phyloP scores from a whole-genome alignment of 92 coral and sea anemone species.

The Pocillopora meandrina region DNA sequence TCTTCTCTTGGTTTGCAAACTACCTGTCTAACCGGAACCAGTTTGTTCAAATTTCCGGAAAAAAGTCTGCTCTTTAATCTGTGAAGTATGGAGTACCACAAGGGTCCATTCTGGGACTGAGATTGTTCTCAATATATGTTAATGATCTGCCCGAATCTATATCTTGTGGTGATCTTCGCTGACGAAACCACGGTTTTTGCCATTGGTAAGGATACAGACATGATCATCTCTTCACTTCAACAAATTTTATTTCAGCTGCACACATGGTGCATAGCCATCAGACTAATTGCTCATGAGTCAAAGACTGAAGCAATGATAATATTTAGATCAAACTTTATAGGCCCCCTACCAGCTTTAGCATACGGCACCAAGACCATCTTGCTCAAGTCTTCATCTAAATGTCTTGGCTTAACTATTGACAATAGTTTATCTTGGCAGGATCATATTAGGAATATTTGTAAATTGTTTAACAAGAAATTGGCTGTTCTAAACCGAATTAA shows the following conservation, averaged over 20 bases:
- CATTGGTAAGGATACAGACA: not conserved
- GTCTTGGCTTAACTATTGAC: no score
- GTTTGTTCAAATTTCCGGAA: conserved; percentile 23
- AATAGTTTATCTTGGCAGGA: no score
- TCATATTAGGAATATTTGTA: no score
- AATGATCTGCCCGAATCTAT: conserved; percentile 47
- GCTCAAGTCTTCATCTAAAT: no score
- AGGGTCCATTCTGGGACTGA: conserved; percentile 43
- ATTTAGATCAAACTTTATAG: no score
- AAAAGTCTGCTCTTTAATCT: conserved; percentile 19
- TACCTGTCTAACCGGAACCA: conserved; percentile 24
- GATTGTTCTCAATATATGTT: conserved; percentile 40
- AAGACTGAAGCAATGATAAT: no score
- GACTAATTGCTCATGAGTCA: conserved; percentile 9
- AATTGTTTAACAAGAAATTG: no score
- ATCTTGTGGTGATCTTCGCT: conserved; percentile 39
- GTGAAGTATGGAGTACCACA: conserved; percentile 37
- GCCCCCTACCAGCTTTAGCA: no score
- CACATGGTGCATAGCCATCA: conserved; percentile 34
- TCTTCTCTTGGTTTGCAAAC: conserved; percentile 13
- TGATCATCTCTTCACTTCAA: conserved; percentile 6
- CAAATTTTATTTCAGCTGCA: conserved; percentile 22
- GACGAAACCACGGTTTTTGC: conserved; percentile 14
- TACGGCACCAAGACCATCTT: no score
- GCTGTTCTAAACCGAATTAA: no score